phyloP scores from a whole-genome alignment of 2,113 vertebrate species.

The Prionailurus bengalensis region DNA sequence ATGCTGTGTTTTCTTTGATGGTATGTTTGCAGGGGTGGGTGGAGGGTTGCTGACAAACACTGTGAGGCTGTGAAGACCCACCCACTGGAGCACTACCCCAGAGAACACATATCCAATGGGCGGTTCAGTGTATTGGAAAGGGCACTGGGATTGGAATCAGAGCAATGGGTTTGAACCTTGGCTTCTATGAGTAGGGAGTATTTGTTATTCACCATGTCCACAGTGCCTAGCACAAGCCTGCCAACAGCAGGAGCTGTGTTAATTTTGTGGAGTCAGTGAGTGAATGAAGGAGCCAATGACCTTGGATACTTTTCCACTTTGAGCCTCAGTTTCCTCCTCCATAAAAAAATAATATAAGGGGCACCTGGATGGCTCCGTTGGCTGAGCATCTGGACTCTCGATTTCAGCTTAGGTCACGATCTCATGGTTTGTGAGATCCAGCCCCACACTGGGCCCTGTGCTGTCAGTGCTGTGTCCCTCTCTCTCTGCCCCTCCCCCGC shows the following conservation, averaged over 20 bases:
- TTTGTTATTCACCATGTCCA: neutral
- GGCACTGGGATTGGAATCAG: neutral
- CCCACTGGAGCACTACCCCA: neutral
- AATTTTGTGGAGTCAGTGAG: neutral
- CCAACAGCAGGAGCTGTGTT: neutral
- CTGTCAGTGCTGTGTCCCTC: no score
- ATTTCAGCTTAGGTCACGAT: no score
- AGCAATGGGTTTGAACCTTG: neutral
- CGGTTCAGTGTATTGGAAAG: neutral
- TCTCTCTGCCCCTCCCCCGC: no score
- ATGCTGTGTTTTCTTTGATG: neutral
- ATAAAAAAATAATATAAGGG: neutral
- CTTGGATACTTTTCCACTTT: neutral
- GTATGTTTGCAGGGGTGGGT: neutral
- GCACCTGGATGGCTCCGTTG: no score
- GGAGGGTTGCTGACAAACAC: neutral
- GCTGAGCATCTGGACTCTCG: no score
- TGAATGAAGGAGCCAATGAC: neutral
- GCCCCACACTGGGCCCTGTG: no score
- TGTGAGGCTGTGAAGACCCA: neutral
- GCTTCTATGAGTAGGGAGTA: neutral
- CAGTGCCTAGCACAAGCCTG: neutral
- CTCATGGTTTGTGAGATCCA: no score
- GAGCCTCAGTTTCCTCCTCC: slow-evolving; percentile 37
- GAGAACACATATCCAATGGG: neutral